phyloP scores from a whole-genome alignment of 2,797 vertebrate species.

The Simalia tracyae region DNA sequence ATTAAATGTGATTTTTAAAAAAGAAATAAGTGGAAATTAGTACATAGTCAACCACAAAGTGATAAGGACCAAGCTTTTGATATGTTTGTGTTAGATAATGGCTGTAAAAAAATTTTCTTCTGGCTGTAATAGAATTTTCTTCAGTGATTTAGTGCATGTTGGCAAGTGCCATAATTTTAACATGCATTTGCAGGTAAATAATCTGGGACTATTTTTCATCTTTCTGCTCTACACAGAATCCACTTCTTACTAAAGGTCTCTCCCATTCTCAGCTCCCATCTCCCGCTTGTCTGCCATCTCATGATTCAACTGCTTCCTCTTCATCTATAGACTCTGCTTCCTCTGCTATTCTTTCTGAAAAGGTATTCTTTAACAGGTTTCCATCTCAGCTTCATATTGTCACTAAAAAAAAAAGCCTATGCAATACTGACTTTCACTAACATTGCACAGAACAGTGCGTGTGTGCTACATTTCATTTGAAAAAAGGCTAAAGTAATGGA shows the following conservation, averaged over 20 bases:
- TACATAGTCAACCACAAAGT: not conserved
- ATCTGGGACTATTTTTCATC: conserved; percentile 57
- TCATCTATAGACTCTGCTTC: conserved; percentile 68
- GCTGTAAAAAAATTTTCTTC: not conserved
- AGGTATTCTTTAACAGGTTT: conserved; percentile 76
- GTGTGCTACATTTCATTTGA: conserved; percentile 1
- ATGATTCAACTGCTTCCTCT: conserved; percentile 72
- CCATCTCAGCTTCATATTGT: conserved; percentile 44
- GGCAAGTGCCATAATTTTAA: conserved; percentile 35
- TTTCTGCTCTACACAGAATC: conserved; percentile 77
- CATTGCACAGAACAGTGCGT: conserved; percentile 16
- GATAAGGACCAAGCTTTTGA: not conserved
- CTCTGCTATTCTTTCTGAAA: conserved; percentile 70
- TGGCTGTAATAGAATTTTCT: not conserved
- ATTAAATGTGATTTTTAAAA: not conserved
- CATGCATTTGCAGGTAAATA: conserved; percentile 50
- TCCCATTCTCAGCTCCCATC: conserved; percentile 67
- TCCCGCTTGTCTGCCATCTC: conserved; percentile 69
- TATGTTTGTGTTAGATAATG: not conserved
- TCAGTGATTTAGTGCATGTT: not conserved
- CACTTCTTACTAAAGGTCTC: conserved; percentile 71
- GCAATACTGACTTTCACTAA: conserved; percentile 1
- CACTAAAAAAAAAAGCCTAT: conserved; percentile 8
- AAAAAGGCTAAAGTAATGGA: not conserved
- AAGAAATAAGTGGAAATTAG: not conserved